These are phyloP conservation scores for Onychomys torridus DNA, from an alignment of 2,797 vertebrate genomes.

Conservation along the genomic window DNA sequence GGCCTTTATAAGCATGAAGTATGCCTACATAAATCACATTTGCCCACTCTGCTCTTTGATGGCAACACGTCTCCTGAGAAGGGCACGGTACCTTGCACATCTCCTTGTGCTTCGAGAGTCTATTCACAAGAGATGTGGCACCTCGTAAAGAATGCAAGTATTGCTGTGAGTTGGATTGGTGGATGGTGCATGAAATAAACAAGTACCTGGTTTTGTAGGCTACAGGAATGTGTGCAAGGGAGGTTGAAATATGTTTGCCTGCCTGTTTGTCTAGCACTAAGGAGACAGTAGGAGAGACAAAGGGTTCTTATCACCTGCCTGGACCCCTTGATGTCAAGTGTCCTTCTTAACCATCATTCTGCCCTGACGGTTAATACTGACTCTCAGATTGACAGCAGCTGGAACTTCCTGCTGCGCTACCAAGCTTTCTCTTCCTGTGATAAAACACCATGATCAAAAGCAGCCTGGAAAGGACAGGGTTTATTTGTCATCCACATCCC, in stretches of 20 bases:
- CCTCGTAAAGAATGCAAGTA: not conserved
- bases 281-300: too few relatives aligned
- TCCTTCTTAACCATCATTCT: too few relatives aligned
- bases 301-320: fast-evolving
- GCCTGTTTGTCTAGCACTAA: not conserved
- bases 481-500: too few relatives aligned
- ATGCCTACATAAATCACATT: not conserved
- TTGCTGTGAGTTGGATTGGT: not conserved
- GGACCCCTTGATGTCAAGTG: not conserved
- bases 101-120: not conserved
- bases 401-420: not conserved
- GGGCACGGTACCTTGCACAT: not conserved
- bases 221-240: not conserved
- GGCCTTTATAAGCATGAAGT: constrained; percentile 58
- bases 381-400: not conserved
- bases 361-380: not conserved
- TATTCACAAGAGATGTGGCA: not conserved
- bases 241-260: not conserved
- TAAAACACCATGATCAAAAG: not conserved
- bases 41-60: constrained; percentile 17
- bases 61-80: not conserved
- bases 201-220: not conserved
- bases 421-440: not conserved
- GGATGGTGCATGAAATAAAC: fast-evolving
- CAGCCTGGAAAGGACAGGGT: not conserved